Percentiles rank a stretch among this genome's conserved stretches.
These are phyloP conservation scores for Brachylomia viminalis DNA, from an alignment of 2,888 invertebrate genomes.

Conservation along the genomic window DNA sequence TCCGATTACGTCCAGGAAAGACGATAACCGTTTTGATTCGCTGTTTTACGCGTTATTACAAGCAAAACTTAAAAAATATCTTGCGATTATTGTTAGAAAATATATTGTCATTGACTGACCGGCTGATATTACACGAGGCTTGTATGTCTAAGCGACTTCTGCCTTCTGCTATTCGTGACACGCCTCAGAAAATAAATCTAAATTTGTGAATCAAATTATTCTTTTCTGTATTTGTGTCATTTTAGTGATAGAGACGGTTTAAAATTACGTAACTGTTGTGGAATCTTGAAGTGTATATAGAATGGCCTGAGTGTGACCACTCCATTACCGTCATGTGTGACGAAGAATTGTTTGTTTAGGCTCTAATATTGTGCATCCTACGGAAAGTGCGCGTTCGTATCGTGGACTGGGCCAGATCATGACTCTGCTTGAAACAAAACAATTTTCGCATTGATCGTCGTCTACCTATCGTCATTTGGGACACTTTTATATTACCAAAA, in stretches of 20 bases:
- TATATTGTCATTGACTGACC: constrained; percentile 91
- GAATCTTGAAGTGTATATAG: constrained; percentile 89
- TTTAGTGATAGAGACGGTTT: constrained; percentile 88
- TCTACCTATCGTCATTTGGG: constrained; percentile 89
- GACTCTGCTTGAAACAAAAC: constrained; percentile 89
- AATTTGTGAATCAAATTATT: constrained; percentile 89
- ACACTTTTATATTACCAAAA: constrained; percentile 90
- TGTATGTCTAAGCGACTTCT: constrained; percentile 91
- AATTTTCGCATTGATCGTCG: constrained; percentile 88
- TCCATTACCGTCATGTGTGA: constrained; percentile 90
- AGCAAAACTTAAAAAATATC: constrained; percentile 82
- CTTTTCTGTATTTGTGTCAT: constrained; percentile 89
- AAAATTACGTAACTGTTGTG: constrained; percentile 91
- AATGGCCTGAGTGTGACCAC: constrained; percentile 90
- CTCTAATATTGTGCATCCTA: constrained; percentile 89
- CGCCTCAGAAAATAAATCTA: constrained; percentile 90
- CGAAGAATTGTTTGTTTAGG: constrained; percentile 91
- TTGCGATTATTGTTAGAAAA: constrained; percentile 87
- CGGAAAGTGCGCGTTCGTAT: constrained; percentile 88
- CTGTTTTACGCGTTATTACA: constrained; percentile 83
- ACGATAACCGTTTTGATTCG: constrained; percentile 84
- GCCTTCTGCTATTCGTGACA: constrained; percentile 90
- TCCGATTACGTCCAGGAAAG: constrained; percentile 84
- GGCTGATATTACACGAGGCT: constrained; percentile 91
- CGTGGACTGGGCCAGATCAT: constrained; percentile 88